Evolutionary conservation across 2,113 vertebrate species (phyloP), one percentile per base, ranked within the genome.

Genomic region (Ageneiosus marmoratus): DNA sequence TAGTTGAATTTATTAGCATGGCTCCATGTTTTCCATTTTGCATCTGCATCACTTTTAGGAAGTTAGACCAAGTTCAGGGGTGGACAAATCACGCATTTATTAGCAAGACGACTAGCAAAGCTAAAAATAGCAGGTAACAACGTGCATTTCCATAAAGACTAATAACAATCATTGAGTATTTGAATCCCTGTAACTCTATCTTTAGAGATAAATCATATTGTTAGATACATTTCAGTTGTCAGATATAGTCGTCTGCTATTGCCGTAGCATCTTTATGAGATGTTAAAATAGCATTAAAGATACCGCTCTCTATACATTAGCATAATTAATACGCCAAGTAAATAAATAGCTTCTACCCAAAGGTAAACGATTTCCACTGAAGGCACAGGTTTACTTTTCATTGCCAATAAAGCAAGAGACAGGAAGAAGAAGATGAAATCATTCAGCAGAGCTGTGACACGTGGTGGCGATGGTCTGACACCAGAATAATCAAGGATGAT

Each of bases 51-150:
- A 74, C 55, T 69, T 53, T 75, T 48, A 32, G 51, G 62, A 15
- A 60, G 32, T n/a, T 29, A 6, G 46, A 32, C 10, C 2, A 32
- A 77, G 10, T 32, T 75, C 73, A 75, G 48, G 50, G 73, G 50
- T 75, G 73, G 73, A 75, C 73, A 75, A 34, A 75, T 53, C 27
- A 20, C 32, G 20, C 9, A 53, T 75, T 53, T 15, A 22, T 75
- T 53, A 5, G 18, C 73, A 34, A 34, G 50, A 29, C 46, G 18
- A 51, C 18, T 0, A 7, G n/a, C 70, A 48, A 50, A 37, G 37
- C 41, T 70, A n/a, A 44, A 41, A n/a, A n/a, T 44, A 11, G 20
- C 22, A 44, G 13, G 34, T 12, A 24, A n/a, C 4, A 3, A 48
- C 4, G 13, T 13, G n/a, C 24, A 70, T 70, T 70, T 46, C 22